Evolutionary conservation across 2,797 vertebrate species (phyloP).

Genomic region (Hirundo rustica): DNA sequence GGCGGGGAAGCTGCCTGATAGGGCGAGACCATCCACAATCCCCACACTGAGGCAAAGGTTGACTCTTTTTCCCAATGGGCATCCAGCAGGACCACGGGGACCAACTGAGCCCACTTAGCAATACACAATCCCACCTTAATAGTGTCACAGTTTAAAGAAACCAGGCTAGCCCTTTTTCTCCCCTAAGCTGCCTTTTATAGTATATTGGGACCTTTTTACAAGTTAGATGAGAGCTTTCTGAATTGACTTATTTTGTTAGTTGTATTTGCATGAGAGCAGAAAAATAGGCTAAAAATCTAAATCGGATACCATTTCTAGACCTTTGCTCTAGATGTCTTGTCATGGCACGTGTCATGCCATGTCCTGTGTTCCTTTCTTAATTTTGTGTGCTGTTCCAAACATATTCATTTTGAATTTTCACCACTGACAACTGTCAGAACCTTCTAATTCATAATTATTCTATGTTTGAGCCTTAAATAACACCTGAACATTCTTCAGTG

Average conservation of each 20-base stretch:
- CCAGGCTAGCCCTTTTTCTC: background rate
- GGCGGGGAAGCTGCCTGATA: rapidly evolving
- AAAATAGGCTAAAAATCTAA: background rate
- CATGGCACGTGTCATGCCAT: rapidly evolving
- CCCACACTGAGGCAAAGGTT: background rate
- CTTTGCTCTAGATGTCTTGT: background rate
- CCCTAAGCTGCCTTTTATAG: background rate
- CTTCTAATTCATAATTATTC: background rate
- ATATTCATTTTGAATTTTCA: background rate
- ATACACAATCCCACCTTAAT: too few relatives aligned
- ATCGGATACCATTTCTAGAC: background rate
- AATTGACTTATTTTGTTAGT: background rate
- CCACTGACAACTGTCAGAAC: background rate
- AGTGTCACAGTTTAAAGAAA: background rate
- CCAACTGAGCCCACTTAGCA: background rate
- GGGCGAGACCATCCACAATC: background rate
- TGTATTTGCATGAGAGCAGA: background rate
- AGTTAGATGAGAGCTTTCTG: background rate
- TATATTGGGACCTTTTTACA: background rate
- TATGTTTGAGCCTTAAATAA: background rate
- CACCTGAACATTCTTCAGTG: background rate
- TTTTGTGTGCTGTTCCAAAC: background rate
- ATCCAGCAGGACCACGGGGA: background rate
- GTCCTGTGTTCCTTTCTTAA: background rate
- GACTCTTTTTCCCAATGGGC: rapidly evolving